Evolutionary conservation across 1,140 invertebrate genomes (phyloP).

Genomic region (Laodelphax striatellus): DNA sequence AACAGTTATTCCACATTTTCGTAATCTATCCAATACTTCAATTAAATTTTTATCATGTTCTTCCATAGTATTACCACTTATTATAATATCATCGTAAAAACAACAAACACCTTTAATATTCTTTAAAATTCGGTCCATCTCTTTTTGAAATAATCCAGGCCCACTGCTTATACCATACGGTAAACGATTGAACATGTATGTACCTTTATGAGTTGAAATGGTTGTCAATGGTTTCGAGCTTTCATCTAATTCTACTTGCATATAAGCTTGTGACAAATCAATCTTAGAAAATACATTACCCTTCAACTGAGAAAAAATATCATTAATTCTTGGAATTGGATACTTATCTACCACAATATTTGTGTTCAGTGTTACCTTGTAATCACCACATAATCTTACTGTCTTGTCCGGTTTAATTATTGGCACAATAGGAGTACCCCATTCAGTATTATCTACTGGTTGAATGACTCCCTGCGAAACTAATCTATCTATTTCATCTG

Average conservation of each 20-base stretch:
- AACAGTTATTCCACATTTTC: background rate
- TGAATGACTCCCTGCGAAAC: constrained; percentile 27
- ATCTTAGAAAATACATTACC: constrained; percentile 22
- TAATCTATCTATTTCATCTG: constrained; percentile 28
- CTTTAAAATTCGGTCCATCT: constrained; percentile 16
- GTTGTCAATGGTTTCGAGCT: constrained; percentile 22
- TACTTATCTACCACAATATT: background rate
- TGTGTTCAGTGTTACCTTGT: constrained; percentile 29
- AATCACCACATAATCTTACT: constrained; percentile 36
- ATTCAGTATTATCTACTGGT: constrained; percentile 27
- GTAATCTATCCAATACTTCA: background rate
- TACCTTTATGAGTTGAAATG: constrained; percentile 24
- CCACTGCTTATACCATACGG: constrained; percentile 24
- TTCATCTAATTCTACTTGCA: constrained; percentile 23
- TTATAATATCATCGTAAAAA: constrained; percentile 1
- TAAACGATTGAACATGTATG: constrained; percentile 24
- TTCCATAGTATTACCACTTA: background rate
- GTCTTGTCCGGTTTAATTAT: constrained; percentile 27
- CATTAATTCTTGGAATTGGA: constrained; percentile 1
- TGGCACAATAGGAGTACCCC: constrained; percentile 30
- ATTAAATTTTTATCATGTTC: background rate
- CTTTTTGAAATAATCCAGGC: constrained; percentile 8
- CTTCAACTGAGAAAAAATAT: constrained; percentile 10
- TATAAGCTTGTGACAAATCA: constrained; percentile 23
- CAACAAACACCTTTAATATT: constrained; percentile 20